phyloP scores from a whole-genome alignment of 2,113 vertebrate species.

The Cisticola juncidis region DNA sequence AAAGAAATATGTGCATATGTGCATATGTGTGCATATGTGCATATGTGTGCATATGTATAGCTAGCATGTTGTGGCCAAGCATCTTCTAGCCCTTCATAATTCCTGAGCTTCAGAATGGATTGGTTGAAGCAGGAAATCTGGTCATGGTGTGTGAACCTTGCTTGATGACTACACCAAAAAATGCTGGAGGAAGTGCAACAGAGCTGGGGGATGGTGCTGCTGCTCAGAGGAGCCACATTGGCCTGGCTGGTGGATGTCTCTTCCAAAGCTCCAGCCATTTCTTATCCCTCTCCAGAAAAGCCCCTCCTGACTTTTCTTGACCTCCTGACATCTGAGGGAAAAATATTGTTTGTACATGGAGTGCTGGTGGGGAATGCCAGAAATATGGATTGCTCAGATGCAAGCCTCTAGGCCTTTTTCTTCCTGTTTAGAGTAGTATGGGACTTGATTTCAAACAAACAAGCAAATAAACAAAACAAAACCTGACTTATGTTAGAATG shows the following conservation, averaged over 20 bases:
- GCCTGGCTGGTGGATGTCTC: neutral
- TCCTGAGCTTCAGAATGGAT: neutral
- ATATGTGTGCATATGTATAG: neutral
- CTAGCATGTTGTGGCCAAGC: neutral
- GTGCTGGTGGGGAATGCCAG: neutral
- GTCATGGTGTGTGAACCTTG: neutral
- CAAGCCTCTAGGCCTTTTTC: neutral
- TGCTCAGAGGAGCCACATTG: neutral
- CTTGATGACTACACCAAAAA: neutral
- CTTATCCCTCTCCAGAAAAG: neutral
- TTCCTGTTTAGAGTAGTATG: neutral
- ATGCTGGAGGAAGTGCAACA: neutral
- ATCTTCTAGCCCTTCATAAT: neutral
- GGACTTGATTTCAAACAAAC: neutral
- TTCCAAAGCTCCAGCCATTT: neutral
- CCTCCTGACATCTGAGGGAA: neutral
- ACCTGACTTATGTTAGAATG: neutral
- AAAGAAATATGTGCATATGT: too few relatives aligned
- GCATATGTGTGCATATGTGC: neutral
- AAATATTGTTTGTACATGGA: neutral
- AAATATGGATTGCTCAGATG: neutral
- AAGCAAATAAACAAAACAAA: neutral
- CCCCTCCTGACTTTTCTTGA: neutral
- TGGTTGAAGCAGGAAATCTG: neutral
- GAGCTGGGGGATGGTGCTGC: neutral